phyloP scores from a whole-genome alignment of 2,888 invertebrate genomes.

The Teleiodes luculella region DNA sequence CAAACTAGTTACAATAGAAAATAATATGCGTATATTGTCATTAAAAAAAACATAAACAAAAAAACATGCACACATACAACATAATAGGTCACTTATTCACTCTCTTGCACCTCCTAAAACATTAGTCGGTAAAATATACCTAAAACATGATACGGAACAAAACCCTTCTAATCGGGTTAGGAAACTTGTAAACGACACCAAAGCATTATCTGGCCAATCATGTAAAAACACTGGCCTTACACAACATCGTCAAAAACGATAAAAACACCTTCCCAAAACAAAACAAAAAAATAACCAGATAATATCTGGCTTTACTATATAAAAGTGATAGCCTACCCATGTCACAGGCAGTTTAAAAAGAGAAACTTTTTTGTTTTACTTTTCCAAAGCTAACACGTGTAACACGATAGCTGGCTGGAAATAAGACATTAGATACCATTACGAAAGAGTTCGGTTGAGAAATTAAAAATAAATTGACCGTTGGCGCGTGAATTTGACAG shows the following conservation, averaged over 20 bases:
- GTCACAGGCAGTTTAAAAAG: slow-evolving; percentile 21
- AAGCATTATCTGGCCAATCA: neutral
- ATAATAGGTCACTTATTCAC: no score
- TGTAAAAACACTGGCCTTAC: neutral
- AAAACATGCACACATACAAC: no score
- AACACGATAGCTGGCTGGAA: slow-evolving; percentile 54
- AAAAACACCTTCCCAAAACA: slow-evolving; percentile 10
- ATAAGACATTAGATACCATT: slow-evolving; percentile 43
- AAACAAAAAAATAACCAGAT: slow-evolving; percentile 23
- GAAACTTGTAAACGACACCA: slow-evolving; percentile 8
- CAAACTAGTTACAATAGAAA: no score
- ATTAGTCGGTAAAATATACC: neutral
- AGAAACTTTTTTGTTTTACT: slow-evolving; percentile 21
- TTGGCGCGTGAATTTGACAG: slow-evolving; percentile 61
- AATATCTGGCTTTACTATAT: no score
- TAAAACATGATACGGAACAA: neutral
- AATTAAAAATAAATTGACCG: slow-evolving; percentile 56
- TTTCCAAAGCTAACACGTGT: slow-evolving; percentile 31
- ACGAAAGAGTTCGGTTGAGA: slow-evolving; percentile 40
- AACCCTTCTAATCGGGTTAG: neutral
- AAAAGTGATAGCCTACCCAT: slow-evolving; percentile 27
- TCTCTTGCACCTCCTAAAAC: no score
- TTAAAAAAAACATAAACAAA: no score
- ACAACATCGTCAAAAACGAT: slow-evolving; percentile 6
- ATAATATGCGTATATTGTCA: no score